Base-by-base conservation (phyloP, 2,797 vertebrate species). In the Chiloscyllium punctatum region DNA sequence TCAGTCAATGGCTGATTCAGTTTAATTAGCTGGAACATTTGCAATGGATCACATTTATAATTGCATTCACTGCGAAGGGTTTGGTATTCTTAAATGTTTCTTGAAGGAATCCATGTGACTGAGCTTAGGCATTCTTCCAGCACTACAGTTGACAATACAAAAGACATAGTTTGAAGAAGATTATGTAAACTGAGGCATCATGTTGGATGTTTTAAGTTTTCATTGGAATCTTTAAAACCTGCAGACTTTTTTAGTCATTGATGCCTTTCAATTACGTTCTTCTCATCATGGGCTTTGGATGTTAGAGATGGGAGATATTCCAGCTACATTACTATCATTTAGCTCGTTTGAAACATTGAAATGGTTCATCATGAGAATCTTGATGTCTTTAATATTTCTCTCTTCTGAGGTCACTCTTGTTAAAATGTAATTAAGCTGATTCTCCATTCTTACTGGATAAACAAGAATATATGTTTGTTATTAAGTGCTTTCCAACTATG, bases 321-420 rank as follows among this genome's bases (percentile, higher is more conserved):
- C 71, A 57, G 27, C 1, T 57, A 77, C 15, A 9, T 69, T 8
- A 69, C 66, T 77, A 30, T 72, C 51, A 25, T 95, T 92, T 69
- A 57, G 96, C 2, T 96, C 96, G 69, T 96, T 96, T 95, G 97
- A 96, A 33, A 96, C 97, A 96, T 97, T 97, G 91, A 97, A 96
- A 94, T 95, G 96, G 71, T 97, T 96, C 91, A 98, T 95, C 86
- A 98, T 97, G 95, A 98, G 96, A 94, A 71, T 96, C 95, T 97
- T 97, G 68, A 98, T 97, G 97, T 98, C 97, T 48, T 97, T 97
- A 96, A 98, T 97, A 95, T 96, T 97, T 96, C 96, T 97, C 96
- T 96, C 97, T 96, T 97, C 97, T 25, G 96, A 96, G n/a, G 96
- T 86, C 86, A 98, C 96, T 96, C 97, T 97, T 96, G 96, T 97